Evolutionary conservation across 2,113 vertebrate genomes (phyloP), one percentile per base, ranked within the genome.

Genomic region (Pungitius pungitius): DNA sequence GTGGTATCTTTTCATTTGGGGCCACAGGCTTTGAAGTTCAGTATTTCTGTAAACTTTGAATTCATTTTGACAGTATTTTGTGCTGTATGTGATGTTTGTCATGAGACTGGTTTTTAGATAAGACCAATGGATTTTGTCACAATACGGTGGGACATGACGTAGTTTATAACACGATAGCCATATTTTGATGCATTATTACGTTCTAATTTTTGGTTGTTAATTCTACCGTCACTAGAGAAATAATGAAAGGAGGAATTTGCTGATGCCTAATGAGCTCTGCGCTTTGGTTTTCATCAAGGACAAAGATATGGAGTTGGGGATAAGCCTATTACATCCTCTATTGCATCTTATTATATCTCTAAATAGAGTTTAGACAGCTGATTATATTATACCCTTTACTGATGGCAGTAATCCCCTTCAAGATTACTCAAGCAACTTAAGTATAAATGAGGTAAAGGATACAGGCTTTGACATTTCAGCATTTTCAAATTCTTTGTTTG

Each of bases 301-400:
- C 69, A 83, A 69, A 71, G 71, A 83, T 63, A 64, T 82, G 55
- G 81, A 56, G 67, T 71, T 76, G n/a, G 69, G 69, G 47, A 59
- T 77, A 80, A 78, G 57, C 72, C 69, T 57, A 75, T 84, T 80
- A 82, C 67, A 69, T 70, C 72, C 72, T 71, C 69, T 60, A 13
- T 40, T 85, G 58, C 62, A 11, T 69, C 69, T 47, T 33, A 30
- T 61, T 84, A 78, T 76, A 83, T 81, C 71, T 86, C 30, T 76
- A 47, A 81, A 76, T 82, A 82, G 73, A 75, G 75, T 81, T 52
- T 81, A 69, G 76, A 77, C 84, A 64, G 72, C 40, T 84, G 73
- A 79, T 83, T 85, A 57, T 60, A 68, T 75, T 71, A 49, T 56
- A 55, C 24, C 43, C 75, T 67, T 81, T 42, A 65, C 58, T 66